phyloP scores from a whole-genome alignment of 64 coral and sea anemone genomes.

The Hydrozoanthus tunicans region DNA sequence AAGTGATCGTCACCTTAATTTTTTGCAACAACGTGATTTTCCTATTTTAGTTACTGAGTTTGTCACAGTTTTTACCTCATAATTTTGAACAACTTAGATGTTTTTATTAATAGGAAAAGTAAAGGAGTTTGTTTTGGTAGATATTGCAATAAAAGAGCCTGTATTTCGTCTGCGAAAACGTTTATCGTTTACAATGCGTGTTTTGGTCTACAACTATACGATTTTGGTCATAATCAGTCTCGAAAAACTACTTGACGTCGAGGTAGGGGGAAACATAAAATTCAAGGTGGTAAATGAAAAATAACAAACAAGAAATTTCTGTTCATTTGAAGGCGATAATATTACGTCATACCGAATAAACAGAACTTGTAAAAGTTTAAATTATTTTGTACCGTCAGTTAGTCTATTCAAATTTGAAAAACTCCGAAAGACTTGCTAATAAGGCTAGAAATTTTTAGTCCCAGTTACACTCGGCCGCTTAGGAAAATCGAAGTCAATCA shows the following conservation, averaged over 20 bases:
- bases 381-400: background rate
- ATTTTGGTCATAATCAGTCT: background rate
- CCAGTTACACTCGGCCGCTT: too few relatives aligned
- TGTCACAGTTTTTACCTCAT: background rate
- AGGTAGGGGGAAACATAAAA: background rate
- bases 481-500: too few relatives aligned
- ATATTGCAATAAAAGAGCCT: background rate
- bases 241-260: background rate
- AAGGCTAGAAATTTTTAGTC: background rate
- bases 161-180: constrained; percentile 6
- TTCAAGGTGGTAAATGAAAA: background rate
- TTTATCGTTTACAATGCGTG: constrained; percentile 32
- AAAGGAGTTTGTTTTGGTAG: background rate
- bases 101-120: background rate
- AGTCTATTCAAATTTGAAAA: background rate
- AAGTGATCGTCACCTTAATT: background rate
- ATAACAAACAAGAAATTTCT: background rate
- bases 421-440: background rate
- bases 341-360: background rate
- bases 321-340: background rate
- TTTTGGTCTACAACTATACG: background rate
- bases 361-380: background rate
- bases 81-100: constrained; percentile 22
- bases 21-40: constrained; percentile 18
- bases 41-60: background rate